A percentile compares a stretch with the other conserved stretches of the same genome.
Conservation (phyloP, 2,113 vertebrate species). For the Dicerorhinus sumatrensis region DNA sequence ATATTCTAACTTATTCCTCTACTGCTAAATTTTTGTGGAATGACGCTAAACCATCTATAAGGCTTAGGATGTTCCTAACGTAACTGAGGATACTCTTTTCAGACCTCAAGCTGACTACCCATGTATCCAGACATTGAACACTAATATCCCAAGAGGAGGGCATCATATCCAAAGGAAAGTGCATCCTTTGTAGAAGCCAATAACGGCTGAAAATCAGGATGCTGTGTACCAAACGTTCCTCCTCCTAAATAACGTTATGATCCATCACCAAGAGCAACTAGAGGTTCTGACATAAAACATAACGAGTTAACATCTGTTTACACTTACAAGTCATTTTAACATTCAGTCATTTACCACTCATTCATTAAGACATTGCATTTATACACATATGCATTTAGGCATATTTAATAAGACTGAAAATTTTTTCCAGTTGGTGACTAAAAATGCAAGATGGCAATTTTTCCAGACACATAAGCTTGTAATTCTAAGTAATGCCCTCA, state of each 20-base stretch:
- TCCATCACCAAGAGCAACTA: constrained; percentile 24
- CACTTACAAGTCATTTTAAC: background rate
- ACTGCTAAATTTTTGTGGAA: background rate
- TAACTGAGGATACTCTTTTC: background rate
- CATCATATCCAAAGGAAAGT: background rate
- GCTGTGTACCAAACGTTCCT: background rate
- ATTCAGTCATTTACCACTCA: constrained; percentile 16
- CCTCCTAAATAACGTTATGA: constrained; percentile 9
- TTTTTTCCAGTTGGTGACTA: constrained; percentile 29
- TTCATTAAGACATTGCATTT: constrained; percentile 18
- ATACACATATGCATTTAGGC: constrained; percentile 10
- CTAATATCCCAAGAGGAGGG: background rate
- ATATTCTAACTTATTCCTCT: background rate
- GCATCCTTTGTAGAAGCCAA: background rate
- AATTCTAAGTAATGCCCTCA: constrained; percentile 29
- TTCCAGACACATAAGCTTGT: background rate
- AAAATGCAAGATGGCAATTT: constrained; percentile 44
- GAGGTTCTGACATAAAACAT: constrained; percentile 35
- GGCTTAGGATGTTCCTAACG: background rate
- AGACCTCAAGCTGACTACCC: background rate
- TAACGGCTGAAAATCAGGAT: background rate
- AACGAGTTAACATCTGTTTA: constrained; percentile 63
- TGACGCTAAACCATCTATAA: background rate
- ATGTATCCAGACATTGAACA: background rate
- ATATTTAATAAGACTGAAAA: constrained; percentile 30